Conservation (phyloP, 2,113 vertebrate genomes). For the Ptilorrhoa leucosticta region DNA sequence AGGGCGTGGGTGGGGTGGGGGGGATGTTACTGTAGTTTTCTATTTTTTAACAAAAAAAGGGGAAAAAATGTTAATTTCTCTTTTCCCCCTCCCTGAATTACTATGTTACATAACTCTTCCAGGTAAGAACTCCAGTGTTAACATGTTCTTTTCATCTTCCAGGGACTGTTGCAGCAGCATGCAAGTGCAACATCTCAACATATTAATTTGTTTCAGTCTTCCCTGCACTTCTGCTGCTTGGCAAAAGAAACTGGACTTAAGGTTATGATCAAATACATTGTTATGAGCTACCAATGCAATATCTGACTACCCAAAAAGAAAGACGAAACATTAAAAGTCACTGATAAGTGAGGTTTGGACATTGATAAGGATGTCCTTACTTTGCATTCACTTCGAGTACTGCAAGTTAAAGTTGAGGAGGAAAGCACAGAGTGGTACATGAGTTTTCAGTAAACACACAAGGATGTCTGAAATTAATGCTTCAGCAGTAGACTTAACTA, state of each 20-base stretch:
- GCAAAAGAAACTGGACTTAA: neutral
- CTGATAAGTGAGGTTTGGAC: neutral
- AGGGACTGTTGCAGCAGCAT: neutral
- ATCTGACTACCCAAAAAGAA: neutral
- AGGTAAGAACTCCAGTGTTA: neutral
- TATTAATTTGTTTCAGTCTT: neutral
- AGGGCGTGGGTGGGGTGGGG: too few relatives aligned
- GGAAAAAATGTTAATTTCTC: accelerated
- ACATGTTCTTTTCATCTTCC: neutral
- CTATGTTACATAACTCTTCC: neutral
- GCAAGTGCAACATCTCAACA: neutral
- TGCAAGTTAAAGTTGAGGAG: neutral
- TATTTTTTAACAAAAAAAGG: neutral
- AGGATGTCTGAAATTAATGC: neutral
- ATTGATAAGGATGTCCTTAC: neutral
- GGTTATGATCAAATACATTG: neutral
- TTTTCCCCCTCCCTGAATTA: neutral
- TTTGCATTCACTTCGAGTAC: neutral
- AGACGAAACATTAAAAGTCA: neutral
- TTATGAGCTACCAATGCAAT: neutral
- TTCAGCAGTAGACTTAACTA: neutral
- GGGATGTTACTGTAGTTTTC: neutral
- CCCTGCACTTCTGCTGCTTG: neutral
- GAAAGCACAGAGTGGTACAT: neutral
- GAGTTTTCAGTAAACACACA: neutral